phyloP scores from a whole-genome alignment of 1,140 invertebrate species.

The Glomeris maerens region DNA sequence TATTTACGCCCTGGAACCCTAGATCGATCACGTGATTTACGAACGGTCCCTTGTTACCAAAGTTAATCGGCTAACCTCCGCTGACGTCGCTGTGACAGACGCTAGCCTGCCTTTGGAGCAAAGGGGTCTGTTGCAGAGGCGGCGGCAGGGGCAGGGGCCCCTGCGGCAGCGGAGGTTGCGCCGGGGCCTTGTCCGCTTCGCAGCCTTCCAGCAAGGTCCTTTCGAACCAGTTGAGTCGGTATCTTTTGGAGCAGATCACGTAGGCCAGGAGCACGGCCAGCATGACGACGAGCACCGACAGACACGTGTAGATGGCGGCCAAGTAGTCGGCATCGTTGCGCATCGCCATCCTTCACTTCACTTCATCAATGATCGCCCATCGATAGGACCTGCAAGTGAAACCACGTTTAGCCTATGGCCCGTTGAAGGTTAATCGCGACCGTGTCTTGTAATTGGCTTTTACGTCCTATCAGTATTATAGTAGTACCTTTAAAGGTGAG shows the following conservation, averaged over 20 bases:
- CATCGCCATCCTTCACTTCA: no score
- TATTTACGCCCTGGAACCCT: no score
- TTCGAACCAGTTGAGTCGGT: conserved; percentile 24
- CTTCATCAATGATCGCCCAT: no score
- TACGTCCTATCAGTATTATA: no score
- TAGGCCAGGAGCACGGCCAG: conserved; percentile 17
- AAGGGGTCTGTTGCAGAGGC: conserved; percentile 7
- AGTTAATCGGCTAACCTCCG: conserved; percentile 4
- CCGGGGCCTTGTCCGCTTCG: conserved; percentile 10
- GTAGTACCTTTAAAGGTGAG: no score
- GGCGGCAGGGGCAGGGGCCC: conserved; percentile 7
- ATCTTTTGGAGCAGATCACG: conserved; percentile 20
- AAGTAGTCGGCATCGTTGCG: conserved; percentile 14
- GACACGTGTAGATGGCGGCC: conserved; percentile 17
- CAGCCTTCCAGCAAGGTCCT: conserved; percentile 17
- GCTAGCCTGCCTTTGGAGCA: conserved; percentile 15
- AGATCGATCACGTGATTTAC: no score
- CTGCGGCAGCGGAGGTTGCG: neutral
- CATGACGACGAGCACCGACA: conserved; percentile 16
- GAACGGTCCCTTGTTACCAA: no score
- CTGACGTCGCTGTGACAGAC: conserved; percentile 7
- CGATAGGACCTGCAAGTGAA: no score
- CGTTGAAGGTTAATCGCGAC: no score
- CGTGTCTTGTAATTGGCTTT: no score
- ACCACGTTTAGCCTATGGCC: no score